Evolutionary conservation across 2,888 invertebrate genomes (phyloP).

Genomic region (Catocala fraxini): DNA sequence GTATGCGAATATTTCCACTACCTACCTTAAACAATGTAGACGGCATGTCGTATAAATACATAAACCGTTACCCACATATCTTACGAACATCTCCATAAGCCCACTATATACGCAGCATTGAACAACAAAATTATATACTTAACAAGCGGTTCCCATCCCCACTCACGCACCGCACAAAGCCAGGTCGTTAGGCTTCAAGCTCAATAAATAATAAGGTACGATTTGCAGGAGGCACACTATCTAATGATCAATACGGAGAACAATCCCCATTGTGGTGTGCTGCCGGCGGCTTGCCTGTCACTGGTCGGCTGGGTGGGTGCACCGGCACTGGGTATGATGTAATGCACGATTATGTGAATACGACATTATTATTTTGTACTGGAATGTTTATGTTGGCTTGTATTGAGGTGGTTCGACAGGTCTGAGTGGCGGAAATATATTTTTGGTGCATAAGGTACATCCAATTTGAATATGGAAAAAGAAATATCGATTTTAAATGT

Average conservation of each 20-base stretch:
- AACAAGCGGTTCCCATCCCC: constrained; percentile 43
- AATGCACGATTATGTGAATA: constrained; percentile 50
- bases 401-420: neutral
- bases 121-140: constrained; percentile 49
- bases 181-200: constrained; percentile 55
- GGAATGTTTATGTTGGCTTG: constrained; percentile 1
- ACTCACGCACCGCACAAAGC: constrained; percentile 33
- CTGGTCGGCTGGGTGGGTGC: constrained; percentile 64
- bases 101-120: constrained; percentile 13
- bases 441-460: too few species aligned
- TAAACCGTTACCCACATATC: constrained; percentile 17
- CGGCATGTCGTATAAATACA: neutral
- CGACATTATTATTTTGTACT: constrained; percentile 47
- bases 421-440: too few species aligned
- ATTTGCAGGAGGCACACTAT: constrained; percentile 65
- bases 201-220: constrained; percentile 71
- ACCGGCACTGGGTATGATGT: constrained; percentile 46
- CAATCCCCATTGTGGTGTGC: constrained; percentile 80
- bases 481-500: too few species aligned
- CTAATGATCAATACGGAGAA: constrained; percentile 68
- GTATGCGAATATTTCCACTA: too few species aligned
- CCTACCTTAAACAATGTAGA: neutral
- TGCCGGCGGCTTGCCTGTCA: constrained; percentile 79
- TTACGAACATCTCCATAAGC: constrained; percentile 8
- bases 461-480: too few species aligned